Conservation (phyloP, 1,140 invertebrate genomes). For the Caenorhabditis remanei region DNA sequence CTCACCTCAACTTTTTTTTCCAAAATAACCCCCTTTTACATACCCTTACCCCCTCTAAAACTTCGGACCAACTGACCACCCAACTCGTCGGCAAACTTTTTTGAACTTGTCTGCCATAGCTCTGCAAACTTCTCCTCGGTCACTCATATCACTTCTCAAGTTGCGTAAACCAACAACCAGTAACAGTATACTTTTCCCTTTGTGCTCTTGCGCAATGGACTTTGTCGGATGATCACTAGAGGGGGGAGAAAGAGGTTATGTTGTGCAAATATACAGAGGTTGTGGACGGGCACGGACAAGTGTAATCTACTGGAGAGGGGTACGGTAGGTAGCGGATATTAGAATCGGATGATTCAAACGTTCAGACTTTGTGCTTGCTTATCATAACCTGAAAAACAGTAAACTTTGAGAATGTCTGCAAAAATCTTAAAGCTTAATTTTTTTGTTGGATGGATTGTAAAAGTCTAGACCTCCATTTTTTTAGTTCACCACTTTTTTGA, state of each 20-base stretch:
- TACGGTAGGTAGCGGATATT: too few species aligned
- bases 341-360: too few species aligned
- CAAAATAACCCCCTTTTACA: neutral
- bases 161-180: slow-evolving; percentile 1
- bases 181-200: neutral
- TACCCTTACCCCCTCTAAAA: neutral
- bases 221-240: slow-evolving; percentile 10
- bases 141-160: neutral
- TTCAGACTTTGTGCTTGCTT: too few species aligned
- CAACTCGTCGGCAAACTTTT: slow-evolving; percentile 10
- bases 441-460: too few species aligned
- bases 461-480: too few species aligned
- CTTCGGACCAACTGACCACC: too few species aligned
- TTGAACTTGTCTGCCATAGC: slow-evolving; percentile 1
- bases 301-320: neutral
- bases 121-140: neutral
- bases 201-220: slow-evolving; percentile 37
- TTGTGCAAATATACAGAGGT: neutral
- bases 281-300: neutral
- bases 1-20: too few species aligned
- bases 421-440: too few species aligned
- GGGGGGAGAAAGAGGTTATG: neutral
- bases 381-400: too few species aligned
- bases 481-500: too few species aligned
- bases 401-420: too few species aligned